Base-by-base conservation (phyloP, 2,113 vertebrate genomes). In the Brachionichthys hirsutus region DNA sequence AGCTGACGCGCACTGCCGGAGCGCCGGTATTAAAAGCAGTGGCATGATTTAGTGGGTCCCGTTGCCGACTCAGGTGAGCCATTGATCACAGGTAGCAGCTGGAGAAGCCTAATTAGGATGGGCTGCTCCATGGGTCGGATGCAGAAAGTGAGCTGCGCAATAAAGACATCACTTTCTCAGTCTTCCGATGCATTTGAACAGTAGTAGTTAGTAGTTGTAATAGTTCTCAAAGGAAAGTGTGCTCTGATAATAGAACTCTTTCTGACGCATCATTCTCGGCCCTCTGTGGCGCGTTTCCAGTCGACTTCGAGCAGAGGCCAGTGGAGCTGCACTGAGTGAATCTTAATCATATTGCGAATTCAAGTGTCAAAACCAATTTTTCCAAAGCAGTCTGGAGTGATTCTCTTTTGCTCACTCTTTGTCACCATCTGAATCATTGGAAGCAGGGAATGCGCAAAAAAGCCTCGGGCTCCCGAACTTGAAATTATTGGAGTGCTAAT, bases 21-120 rank as follows among this genome's bases (percentile, higher is more conserved):
- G 17, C 3, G 14, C 36, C 1, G 16, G 44, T 78, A 62, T 80
- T 62, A 56, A 75, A 59, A 72, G 65, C 50, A 52, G 38, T 3
- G 42, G 52, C 48, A 50, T 80, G 53, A 81, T 85, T 80, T 67
- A 80, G 67, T 30, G 51, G 36, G 54, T 47, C 47, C 36, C 53
- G 34, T 54, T 68, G 62, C 14, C 51, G 19, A 15, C 59, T 47
- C 47, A 15, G 44, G 46, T 78, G 66, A 82, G 60, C 62, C 72
- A 77, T 82, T 78, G 81, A 80, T 84, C 74, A 70, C 30, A 67
- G 70, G 41, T 52, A 70, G 54, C 12, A 57, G 59, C 46, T 38
- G 50, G 34, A 69, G 70, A 46, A 46, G 66, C 36, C 51, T 52
- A 69, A 66, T 77, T 72, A 53, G 30, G 62, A 67, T 18, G 35